Evolutionary conservation across 2,888 invertebrate genomes (phyloP).

Genomic region (Criorhina ranunculi): DNA sequence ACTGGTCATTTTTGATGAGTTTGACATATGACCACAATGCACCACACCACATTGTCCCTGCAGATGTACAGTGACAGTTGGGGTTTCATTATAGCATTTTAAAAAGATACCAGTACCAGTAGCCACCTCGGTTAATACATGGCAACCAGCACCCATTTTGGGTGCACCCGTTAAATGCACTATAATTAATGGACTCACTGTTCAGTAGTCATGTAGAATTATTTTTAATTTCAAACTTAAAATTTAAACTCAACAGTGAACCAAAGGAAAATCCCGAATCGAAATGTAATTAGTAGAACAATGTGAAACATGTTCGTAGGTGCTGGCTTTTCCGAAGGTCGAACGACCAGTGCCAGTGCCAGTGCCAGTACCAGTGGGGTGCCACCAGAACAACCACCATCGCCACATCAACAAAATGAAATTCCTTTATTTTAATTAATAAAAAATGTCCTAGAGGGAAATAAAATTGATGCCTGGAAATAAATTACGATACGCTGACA

Average conservation of each 20-base stretch:
- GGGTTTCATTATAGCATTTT: slow-evolving; percentile 42
- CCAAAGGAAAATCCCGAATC: slow-evolving; percentile 43
- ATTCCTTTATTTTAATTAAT: slow-evolving; percentile 77
- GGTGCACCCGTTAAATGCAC: slow-evolving; percentile 46
- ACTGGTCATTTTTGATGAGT: slow-evolving; percentile 68
- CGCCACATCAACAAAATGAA: slow-evolving; percentile 63
- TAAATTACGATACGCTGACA: slow-evolving; percentile 75
- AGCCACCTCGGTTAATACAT: slow-evolving; percentile 38
- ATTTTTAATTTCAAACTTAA: slow-evolving; percentile 73
- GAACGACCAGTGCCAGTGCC: not conserved
- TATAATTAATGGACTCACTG: slow-evolving; percentile 63
- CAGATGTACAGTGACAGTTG: slow-evolving; percentile 50
- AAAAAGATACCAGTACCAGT: not conserved
- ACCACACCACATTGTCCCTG: slow-evolving; percentile 16
- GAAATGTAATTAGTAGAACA: slow-evolving; percentile 76
- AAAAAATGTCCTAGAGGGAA: slow-evolving; percentile 73
- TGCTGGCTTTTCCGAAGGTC: slow-evolving; percentile 13
- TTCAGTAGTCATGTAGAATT: slow-evolving; percentile 52
- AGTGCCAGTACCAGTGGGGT: not conserved
- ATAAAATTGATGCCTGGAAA: slow-evolving; percentile 76
- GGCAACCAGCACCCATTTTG: not conserved
- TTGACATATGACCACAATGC: slow-evolving; percentile 53
- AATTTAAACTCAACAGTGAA: slow-evolving; percentile 31
- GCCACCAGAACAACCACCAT: not conserved
- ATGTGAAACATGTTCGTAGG: slow-evolving; percentile 54